Evolutionary conservation across 2,113 vertebrate species (phyloP).

Genomic region (Syrmaticus mikado): DNA sequence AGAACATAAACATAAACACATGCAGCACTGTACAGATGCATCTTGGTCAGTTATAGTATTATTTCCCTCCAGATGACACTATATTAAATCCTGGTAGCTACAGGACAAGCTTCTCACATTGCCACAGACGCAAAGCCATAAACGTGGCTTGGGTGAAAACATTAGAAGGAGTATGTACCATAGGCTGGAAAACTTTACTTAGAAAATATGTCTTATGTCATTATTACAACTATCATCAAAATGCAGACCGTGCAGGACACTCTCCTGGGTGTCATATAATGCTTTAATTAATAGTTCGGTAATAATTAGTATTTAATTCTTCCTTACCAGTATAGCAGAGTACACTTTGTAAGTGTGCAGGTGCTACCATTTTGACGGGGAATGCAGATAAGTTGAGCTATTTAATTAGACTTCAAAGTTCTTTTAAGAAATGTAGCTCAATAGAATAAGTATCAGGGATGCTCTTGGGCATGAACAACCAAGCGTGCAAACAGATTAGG

Average conservation of each 20-base stretch:
- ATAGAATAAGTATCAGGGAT: neutral
- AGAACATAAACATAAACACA: neutral
- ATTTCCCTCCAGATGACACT: neutral
- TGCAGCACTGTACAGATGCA: neutral
- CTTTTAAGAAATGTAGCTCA: neutral
- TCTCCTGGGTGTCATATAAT: neutral
- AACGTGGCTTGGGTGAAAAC: neutral
- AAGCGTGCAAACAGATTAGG: neutral
- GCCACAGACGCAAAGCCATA: neutral
- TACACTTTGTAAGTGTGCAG: neutral
- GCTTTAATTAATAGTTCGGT: conserved; percentile 22
- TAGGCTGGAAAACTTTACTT: neutral
- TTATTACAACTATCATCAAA: neutral
- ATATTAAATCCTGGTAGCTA: neutral
- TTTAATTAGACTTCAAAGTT: neutral
- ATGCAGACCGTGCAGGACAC: neutral
- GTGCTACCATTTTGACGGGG: neutral
- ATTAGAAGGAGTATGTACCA: neutral
- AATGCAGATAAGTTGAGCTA: neutral
- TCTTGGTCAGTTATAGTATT: neutral
- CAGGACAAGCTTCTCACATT: neutral
- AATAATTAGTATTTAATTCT: conserved; percentile 13
- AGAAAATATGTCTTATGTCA: neutral
- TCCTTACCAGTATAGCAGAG: neutral
- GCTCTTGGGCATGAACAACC: neutral